These are phyloP conservation scores for Alitta virens DNA, from an alignment of 2,888 invertebrate genomes.

Conservation along the genomic window DNA sequence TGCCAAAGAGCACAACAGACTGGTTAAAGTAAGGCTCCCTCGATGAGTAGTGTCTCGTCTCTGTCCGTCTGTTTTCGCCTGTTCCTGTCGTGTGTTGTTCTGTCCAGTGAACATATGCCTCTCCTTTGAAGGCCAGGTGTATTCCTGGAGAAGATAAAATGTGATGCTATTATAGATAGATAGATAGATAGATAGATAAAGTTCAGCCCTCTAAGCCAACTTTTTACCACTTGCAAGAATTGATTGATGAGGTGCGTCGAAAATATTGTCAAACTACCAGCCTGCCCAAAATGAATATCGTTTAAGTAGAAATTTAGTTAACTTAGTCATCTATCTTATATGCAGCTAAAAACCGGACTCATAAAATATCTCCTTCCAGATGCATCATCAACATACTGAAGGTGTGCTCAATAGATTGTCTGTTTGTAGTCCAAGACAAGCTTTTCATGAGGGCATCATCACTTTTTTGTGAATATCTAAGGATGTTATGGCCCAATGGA, in stretches of 20 bases:
- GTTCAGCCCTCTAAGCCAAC: constrained; percentile 39
- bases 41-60: constrained; percentile 39
- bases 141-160: constrained; percentile 31
- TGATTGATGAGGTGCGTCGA: constrained; percentile 37
- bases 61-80: constrained; percentile 39
- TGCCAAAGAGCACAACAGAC: constrained; percentile 33
- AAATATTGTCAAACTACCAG: constrained; percentile 42
- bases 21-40: constrained; percentile 41
- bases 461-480: too few relatives aligned
- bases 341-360: too few relatives aligned
- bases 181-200: constrained; percentile 39
- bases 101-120: constrained; percentile 44
- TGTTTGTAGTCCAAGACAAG: constrained; percentile 36
- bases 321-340: too few relatives aligned
- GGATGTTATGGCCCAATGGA: too few relatives aligned
- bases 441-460: too few relatives aligned
- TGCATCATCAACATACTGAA: too few relatives aligned
- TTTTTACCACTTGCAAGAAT: constrained; percentile 40
- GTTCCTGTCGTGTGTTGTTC: constrained; percentile 39
- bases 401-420: too few relatives aligned
- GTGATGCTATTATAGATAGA: too few relatives aligned
- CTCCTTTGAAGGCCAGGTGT: constrained; percentile 37
- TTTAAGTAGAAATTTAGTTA: too few relatives aligned
- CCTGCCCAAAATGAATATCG: constrained; percentile 40
- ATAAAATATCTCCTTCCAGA: too few relatives aligned